Percentiles rank a stretch among this genome's conserved stretches.
phyloP scores from a whole-genome alignment of 2,888 invertebrate genomes.

The Pardosa pseudoannulata region DNA sequence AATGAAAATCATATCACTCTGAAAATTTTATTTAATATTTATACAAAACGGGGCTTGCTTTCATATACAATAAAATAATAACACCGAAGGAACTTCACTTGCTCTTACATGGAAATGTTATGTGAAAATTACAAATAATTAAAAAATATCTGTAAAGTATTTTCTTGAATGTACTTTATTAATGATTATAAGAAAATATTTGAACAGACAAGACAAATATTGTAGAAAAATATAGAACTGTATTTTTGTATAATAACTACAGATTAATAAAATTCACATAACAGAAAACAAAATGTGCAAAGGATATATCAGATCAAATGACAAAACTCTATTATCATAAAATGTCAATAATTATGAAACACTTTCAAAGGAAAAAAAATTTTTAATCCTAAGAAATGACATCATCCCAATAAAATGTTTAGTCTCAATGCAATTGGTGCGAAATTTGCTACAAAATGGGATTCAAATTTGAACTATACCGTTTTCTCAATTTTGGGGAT shows the following conservation, averaged over 20 bases:
- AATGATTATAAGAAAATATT: background rate
- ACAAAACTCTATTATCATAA: no score
- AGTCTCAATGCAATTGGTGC: no score
- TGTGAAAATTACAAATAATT: no score
- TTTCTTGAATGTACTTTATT: no score
- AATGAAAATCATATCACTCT: background rate
- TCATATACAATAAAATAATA: background rate
- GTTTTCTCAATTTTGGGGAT: no score
- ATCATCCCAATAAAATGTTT: no score
- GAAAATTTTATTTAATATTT: background rate
- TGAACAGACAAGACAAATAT: background rate
- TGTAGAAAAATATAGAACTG: background rate
- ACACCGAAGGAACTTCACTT: background rate
- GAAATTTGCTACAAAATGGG: no score
- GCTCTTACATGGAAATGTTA: background rate
- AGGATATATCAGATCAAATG: background rate
- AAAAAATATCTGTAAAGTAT: no score
- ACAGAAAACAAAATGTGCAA: background rate
- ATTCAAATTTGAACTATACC: no score
- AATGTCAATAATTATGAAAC: no score
- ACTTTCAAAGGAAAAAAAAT: no score
- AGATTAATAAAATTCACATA: background rate
- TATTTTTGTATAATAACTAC: background rate
- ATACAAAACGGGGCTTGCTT: background rate
- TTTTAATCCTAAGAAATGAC: no score